Evolutionary conservation across 2,888 invertebrate species (phyloP).

Genomic region (Microplitis manilae): DNA sequence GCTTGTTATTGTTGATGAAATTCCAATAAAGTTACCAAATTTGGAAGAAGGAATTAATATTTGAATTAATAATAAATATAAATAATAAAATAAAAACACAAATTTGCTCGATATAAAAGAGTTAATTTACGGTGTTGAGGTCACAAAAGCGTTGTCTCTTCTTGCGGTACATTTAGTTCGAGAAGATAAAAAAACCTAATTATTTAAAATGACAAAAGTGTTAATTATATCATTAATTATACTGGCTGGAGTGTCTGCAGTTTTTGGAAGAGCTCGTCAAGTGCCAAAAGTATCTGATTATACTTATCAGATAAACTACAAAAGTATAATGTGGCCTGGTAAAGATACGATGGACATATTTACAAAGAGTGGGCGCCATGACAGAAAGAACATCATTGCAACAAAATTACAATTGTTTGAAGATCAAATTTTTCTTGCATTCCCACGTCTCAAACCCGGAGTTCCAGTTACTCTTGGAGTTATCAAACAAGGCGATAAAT

Average conservation of each 20-base stretch:
- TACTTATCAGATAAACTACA: slow-evolving; percentile 55
- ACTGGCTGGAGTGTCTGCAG: slow-evolving; percentile 38
- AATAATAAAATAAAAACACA: background rate
- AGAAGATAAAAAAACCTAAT: background rate
- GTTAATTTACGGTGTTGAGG: background rate
- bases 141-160: background rate
- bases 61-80: background rate
- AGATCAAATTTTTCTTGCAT: slow-evolving; percentile 74
- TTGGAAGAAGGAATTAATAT: background rate
- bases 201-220: slow-evolving; percentile 52
- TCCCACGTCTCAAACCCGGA: slow-evolving; percentile 78
- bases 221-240: slow-evolving; percentile 49
- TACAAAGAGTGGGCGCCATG: slow-evolving; percentile 75
- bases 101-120: background rate
- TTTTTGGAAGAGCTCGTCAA: slow-evolving; percentile 21
- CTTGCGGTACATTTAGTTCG: no score
- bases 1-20: no score
- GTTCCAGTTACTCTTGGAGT: slow-evolving; percentile 80
- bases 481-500: slow-evolving; percentile 69
- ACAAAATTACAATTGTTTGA: slow-evolving; percentile 76
- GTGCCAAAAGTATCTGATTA: slow-evolving; percentile 59
- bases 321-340: slow-evolving; percentile 72
- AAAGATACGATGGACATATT: slow-evolving; percentile 75
- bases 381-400: slow-evolving; percentile 76
- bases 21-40: background rate